Conservation (phyloP, 1,140 invertebrate genomes). For the Latrodectus geometricus region DNA sequence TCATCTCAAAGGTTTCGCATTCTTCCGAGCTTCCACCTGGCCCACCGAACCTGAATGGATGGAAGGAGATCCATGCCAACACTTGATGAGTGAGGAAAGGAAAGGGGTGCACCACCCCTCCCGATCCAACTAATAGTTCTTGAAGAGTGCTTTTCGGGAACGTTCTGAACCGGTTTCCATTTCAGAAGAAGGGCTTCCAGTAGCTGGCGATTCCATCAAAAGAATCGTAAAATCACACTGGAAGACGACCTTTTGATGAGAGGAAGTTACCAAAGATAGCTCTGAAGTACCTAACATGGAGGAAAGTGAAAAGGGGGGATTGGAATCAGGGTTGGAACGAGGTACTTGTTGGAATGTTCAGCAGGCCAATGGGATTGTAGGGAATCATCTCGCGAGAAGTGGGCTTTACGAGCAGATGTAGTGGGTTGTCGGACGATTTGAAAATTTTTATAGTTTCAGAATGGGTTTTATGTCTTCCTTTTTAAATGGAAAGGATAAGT, state of each 20-base stretch:
- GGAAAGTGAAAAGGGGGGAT: not conserved
- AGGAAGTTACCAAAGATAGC: not conserved
- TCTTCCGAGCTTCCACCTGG: constrained; percentile 11
- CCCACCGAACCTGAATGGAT: not conserved
- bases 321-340: no score
- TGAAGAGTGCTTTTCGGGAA: not conserved
- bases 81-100: not conserved
- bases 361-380: no score
- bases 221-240: not conserved
- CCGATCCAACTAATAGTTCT: constrained; percentile 8
- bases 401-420: no score
- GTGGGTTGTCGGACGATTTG: no score
- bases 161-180: constrained; percentile 19
- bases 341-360: no score
- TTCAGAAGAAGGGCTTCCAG: not conserved
- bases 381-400: no score
- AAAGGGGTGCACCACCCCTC: constrained; percentile 5
- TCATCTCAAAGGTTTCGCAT: not conserved
- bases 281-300: not conserved
- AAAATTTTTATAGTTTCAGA: no score
- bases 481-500: no score
- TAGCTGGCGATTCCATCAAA: not conserved
- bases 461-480: no score
- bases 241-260: not conserved
- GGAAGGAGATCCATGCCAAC: not conserved